phyloP scores from a whole-genome alignment of 2,797 vertebrate genomes.

The Eulemur coronatus region DNA sequence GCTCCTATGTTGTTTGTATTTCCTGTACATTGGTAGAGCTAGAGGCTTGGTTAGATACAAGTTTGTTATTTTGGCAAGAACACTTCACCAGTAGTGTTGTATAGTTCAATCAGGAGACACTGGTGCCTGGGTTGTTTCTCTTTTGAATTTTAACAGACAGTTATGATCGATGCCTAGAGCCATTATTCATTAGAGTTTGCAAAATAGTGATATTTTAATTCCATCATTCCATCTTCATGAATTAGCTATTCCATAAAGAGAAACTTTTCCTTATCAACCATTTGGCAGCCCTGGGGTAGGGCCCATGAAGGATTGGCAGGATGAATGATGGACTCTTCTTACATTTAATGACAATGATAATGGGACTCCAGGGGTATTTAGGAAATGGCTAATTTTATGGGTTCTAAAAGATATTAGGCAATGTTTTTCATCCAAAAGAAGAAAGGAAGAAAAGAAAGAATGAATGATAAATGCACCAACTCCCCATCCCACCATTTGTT shows the following conservation, averaged over 20 bases:
- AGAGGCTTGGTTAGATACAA: neutral
- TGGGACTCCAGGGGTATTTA: neutral
- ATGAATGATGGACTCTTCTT: slow-evolving; percentile 22
- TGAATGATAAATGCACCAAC: neutral
- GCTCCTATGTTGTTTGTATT: neutral
- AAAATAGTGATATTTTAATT: slow-evolving; percentile 31
- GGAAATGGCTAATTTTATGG: neutral
- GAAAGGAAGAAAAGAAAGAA: neutral
- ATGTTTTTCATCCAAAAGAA: neutral
- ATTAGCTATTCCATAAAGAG: neutral
- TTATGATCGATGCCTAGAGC: neutral
- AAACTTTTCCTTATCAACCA: neutral
- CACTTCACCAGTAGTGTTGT: neutral
- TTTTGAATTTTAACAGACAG: slow-evolving; percentile 38
- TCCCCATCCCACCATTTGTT: neutral
- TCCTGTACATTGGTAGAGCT: neutral
- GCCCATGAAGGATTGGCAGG: neutral
- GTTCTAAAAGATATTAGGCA: neutral
- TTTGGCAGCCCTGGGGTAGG: neutral
- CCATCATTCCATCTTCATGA: neutral
- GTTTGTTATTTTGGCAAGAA: neutral
- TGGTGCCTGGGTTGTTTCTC: neutral
- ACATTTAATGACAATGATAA: neutral
- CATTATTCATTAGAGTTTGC: neutral
- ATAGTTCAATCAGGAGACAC: neutral